phyloP scores from a whole-genome alignment of 2,888 invertebrate genomes.

The Bimastos eiseni region DNA sequence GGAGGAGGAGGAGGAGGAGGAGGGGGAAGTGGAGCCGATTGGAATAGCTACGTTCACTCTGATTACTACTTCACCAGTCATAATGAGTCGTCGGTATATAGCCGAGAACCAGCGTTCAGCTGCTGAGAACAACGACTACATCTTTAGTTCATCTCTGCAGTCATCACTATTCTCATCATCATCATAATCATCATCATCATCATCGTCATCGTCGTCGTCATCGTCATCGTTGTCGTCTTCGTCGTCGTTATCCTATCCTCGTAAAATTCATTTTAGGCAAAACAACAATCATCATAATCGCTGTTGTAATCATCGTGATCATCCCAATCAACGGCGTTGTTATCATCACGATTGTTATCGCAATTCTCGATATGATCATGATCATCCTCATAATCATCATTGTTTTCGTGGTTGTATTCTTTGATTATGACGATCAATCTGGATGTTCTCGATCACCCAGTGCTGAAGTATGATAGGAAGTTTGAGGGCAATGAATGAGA shows the following conservation, averaged over 20 bases:
- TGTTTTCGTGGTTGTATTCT: neutral
- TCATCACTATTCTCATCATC: neutral
- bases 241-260: neutral
- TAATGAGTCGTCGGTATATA: neutral
- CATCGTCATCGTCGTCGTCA: neutral
- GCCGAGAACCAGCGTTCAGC: conserved; percentile 15
- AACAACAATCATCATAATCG: no score
- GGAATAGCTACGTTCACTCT: neutral
- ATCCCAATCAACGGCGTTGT: no score
- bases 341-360: no score
- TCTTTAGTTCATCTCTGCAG: neutral
- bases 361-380: no score
- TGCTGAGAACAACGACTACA: neutral
- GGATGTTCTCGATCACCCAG: no score
- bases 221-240: neutral
- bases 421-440: neutral
- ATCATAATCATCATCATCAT: neutral
- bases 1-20: neutral
- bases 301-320: no score
- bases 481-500: no score
- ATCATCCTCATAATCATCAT: neutral
- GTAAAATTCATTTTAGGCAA: no score
- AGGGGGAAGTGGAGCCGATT: neutral
- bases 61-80: neutral
- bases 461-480: neutral